These are phyloP conservation scores for Carterocephalus palaemon DNA, from an alignment of 2,888 invertebrate genomes.

Conservation along the genomic window DNA sequence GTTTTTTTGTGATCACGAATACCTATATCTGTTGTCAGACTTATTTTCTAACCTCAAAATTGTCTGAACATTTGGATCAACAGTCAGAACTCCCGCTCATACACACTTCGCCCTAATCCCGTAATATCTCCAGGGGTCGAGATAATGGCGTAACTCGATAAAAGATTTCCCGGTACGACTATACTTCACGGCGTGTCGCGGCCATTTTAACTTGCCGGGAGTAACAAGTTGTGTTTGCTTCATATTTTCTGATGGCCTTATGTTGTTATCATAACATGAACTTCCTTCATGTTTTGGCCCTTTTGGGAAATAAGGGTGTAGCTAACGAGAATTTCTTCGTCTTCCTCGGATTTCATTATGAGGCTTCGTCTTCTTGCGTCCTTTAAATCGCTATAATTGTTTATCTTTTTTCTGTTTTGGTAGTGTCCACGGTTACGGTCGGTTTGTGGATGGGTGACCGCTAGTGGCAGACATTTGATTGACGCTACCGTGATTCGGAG, in stretches of 20 bases:
- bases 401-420: too few species aligned
- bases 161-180: slow-evolving; percentile 69
- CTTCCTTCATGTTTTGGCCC: slow-evolving; percentile 31
- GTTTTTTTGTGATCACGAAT: too few species aligned
- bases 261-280: slow-evolving; percentile 37
- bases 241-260: slow-evolving; percentile 36
- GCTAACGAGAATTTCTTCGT: slow-evolving; percentile 11
- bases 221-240: slow-evolving; percentile 37
- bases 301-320: slow-evolving; percentile 26
- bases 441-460: too few species aligned
- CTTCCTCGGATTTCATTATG: not conserved
- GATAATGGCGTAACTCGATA: slow-evolving; percentile 69
- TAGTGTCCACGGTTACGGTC: too few species aligned
- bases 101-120: slow-evolving; percentile 23
- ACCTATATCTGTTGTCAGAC: too few species aligned
- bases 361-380: not conserved
- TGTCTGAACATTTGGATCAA: slow-evolving; percentile 6
- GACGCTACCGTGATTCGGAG: too few species aligned
- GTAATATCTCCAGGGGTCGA: slow-evolving; percentile 27
- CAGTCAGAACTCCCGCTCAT: slow-evolving; percentile 7
- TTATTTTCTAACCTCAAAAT: slow-evolving; percentile 9
- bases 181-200: slow-evolving; percentile 39
- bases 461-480: too few species aligned
- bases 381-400: not conserved
- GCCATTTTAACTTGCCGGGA: slow-evolving; percentile 35